These are phyloP conservation scores for Rhingia campestris DNA, from an alignment of 2,888 invertebrate genomes.

Conservation along the genomic window DNA sequence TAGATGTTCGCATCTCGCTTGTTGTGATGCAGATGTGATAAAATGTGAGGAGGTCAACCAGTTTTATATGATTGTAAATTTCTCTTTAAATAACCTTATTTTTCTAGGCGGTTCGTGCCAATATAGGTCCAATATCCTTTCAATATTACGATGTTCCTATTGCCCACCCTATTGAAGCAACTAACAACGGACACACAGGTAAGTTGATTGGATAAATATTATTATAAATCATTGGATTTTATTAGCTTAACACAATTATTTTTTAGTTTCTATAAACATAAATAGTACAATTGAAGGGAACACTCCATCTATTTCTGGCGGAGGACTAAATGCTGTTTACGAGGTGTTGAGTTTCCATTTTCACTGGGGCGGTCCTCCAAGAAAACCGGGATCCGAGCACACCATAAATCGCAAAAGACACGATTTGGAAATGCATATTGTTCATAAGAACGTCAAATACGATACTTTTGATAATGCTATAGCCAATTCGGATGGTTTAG, in stretches of 20 bases:
- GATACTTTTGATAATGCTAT: conserved; percentile 84
- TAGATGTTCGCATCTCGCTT: no score
- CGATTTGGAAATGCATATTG: conserved; percentile 87
- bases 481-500: conserved; percentile 84
- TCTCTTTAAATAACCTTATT: neutral
- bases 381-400: conserved; percentile 86
- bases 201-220: conserved; percentile 34
- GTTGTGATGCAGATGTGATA: no score
- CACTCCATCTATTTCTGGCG: conserved; percentile 78
- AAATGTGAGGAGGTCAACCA: no score
- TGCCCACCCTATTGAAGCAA: conserved; percentile 84
- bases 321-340: conserved; percentile 75
- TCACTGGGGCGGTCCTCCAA: conserved; percentile 85
- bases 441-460: conserved; percentile 86
- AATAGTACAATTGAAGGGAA: conserved; percentile 76
- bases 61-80: neutral
- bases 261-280: conserved; percentile 77
- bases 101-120: conserved; percentile 73
- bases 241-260: neutral
- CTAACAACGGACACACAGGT: conserved; percentile 88
- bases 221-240: neutral
- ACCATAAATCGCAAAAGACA: conserved; percentile 82
- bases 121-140: conserved; percentile 85
- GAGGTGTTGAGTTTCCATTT: conserved; percentile 36
- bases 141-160: conserved; percentile 86